A percentile compares a stretch with the other conserved stretches of the same genome.
These are phyloP conservation scores for Tethya wilhelma DNA, from an alignment of 37 sponge, comb jelly and placozoan genomes.

Conservation along the genomic window DNA sequence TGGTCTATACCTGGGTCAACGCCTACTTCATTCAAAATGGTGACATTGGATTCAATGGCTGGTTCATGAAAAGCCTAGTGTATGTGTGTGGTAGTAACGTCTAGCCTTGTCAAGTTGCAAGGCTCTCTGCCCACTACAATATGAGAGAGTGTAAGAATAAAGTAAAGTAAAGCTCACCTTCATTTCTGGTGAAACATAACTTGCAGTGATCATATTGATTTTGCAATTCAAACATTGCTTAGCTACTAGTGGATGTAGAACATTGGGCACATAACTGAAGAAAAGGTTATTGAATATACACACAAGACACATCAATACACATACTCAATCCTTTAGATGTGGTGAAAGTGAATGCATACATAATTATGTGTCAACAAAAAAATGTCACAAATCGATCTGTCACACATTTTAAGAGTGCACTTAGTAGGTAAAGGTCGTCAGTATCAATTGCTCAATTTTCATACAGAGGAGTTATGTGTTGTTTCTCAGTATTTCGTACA, in stretches of 20 bases:
- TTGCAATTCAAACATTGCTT: constrained; percentile 73
- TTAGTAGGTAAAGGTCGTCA: no score
- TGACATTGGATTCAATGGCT: constrained; percentile 72
- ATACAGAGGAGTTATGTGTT: no score
- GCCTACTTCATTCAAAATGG: constrained; percentile 91
- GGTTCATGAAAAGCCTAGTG: constrained; percentile 34
- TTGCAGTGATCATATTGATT: constrained; percentile 89
- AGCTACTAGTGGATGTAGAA: constrained; percentile 83
- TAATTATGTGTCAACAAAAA: neutral
- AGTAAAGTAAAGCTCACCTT: constrained; percentile 10
- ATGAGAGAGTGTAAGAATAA: no score
- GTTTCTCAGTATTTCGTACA: no score
- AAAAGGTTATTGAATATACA: neutral
- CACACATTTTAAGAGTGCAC: neutral
- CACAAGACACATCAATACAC: neutral
- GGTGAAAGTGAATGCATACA: neutral
- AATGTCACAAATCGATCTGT: neutral
- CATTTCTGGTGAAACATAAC: constrained; percentile 80
- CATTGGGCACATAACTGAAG: constrained; percentile 80
- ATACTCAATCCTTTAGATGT: neutral
- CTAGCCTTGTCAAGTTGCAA: no score
- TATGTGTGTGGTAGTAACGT: neutral
- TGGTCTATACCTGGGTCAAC: constrained; percentile 99
- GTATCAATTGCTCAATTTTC: no score
- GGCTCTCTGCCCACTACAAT: no score